These are phyloP conservation scores for Bathynomus jamesi DNA, from an alignment of 1,140 invertebrate genomes.

Conservation along the genomic window DNA sequence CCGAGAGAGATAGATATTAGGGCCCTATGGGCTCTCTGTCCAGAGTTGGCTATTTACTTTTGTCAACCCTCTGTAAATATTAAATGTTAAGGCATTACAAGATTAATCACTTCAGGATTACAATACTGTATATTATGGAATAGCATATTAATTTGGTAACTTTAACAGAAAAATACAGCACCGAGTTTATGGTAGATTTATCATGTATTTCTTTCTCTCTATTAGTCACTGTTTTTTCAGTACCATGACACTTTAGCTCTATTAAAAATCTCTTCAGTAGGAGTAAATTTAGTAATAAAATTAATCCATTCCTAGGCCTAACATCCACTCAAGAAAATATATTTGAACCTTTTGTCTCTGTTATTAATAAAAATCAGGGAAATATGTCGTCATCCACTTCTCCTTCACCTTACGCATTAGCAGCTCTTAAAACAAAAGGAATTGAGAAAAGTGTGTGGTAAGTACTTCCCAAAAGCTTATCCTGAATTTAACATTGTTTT, in stretches of 20 bases:
- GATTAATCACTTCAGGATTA: too few relatives aligned
- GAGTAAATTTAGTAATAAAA: neutral
- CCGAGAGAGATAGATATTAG: too few relatives aligned
- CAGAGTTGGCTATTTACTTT: too few relatives aligned
- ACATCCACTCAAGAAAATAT: neutral
- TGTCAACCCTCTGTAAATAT: too few relatives aligned
- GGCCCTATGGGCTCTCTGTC: too few relatives aligned
- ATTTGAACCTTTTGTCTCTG: neutral
- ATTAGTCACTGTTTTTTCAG: too few relatives aligned
- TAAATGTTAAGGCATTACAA: too few relatives aligned
- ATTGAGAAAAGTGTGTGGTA: slow-evolving; percentile 35
- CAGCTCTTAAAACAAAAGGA: slow-evolving; percentile 23
- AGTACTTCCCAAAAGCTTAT: neutral
- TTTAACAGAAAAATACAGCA: too few relatives aligned
- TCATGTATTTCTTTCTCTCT: too few relatives aligned
- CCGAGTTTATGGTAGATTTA: too few relatives aligned
- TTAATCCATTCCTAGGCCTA: neutral
- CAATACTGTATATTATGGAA: too few relatives aligned
- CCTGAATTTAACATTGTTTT: neutral
- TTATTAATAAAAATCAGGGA: neutral
- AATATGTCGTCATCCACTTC: slow-evolving; percentile 2
- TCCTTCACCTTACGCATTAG: neutral
- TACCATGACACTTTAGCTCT: neutral
- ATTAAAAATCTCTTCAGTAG: neutral
- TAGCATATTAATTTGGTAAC: too few relatives aligned